Conservation (phyloP, 1,140 invertebrate species). For the Coenobita brevimanus region DNA sequence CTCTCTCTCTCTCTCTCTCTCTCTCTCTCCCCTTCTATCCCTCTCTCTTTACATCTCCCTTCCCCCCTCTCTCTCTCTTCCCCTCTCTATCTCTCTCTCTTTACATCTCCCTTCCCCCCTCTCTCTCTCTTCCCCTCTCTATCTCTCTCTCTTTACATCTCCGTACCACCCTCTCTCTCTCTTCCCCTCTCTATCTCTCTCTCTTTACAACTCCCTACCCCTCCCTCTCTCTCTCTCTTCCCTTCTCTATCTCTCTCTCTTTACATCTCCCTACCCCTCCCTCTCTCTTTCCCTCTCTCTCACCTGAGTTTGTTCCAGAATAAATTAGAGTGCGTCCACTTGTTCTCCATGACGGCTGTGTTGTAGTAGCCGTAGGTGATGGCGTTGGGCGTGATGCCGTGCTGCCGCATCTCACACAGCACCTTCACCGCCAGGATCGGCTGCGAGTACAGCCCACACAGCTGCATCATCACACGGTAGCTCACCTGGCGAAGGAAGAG, state of each 20-base stretch:
- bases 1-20: background rate
- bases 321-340: slow-evolving; percentile 92
- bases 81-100: background rate
- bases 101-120: background rate
- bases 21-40: background rate
- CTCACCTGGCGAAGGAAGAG: slow-evolving; percentile 81
- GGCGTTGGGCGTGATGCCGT: slow-evolving; percentile 95
- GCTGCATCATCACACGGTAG: slow-evolving; percentile 98
- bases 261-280: background rate
- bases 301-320: slow-evolving; percentile 92
- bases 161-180: background rate
- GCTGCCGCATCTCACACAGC: slow-evolving; percentile 95
- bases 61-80: background rate
- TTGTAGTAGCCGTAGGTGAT: slow-evolving; percentile 96
- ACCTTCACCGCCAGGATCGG: slow-evolving; percentile 96
- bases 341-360: slow-evolving; percentile 90
- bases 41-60: background rate
- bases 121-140: background rate
- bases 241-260: background rate
- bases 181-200: background rate
- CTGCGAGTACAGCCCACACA: slow-evolving; percentile 95
- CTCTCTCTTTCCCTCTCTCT: background rate
- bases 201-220: no score
- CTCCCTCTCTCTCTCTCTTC: background rate
- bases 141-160: no score